A percentile compares a stretch with the other conserved stretches of the same genome.
These are phyloP conservation scores for Oenanthe melanoleuca DNA, from an alignment of 2,113 vertebrate species.

Conservation along the genomic window DNA sequence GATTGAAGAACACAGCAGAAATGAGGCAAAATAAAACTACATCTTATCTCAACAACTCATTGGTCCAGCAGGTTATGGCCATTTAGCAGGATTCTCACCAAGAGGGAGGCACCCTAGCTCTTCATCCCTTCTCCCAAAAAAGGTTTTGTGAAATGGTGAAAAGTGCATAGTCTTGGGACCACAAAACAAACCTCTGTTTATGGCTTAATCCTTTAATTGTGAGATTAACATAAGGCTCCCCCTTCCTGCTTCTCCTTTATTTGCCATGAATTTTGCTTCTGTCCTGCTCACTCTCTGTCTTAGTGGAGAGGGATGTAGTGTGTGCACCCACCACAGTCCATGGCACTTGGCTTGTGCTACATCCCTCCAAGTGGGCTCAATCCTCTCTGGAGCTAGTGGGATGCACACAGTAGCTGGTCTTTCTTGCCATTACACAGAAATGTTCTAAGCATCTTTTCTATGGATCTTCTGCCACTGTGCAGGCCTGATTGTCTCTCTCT, in stretches of 20 bases:
- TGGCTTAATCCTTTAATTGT: not conserved
- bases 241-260: not conserved
- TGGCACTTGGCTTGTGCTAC: not conserved
- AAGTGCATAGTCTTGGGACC: not conserved
- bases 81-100: not conserved
- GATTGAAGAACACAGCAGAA: not conserved
- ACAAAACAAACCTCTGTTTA: not conserved
- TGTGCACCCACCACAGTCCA: not conserved
- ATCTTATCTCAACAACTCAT: rapidly evolving
- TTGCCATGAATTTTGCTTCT: not conserved
- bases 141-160: not conserved
- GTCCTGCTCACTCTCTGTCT: not conserved
- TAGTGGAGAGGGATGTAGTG: not conserved
- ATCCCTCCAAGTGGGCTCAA: not conserved
- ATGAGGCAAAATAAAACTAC: not conserved
- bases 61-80: not conserved
- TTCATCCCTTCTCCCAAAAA: not conserved
- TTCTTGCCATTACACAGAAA: not conserved
- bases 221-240: not conserved
- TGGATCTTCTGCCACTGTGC: not conserved
- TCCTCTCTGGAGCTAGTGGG: not conserved
- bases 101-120: not conserved
- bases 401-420: not conserved
- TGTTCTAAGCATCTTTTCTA: not conserved
- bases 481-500: not conserved